Evolutionary conservation across 2,797 vertebrate genomes (phyloP), one percentile per base, ranked within the genome.

Genomic region (Orestias chungarensis): DNA sequence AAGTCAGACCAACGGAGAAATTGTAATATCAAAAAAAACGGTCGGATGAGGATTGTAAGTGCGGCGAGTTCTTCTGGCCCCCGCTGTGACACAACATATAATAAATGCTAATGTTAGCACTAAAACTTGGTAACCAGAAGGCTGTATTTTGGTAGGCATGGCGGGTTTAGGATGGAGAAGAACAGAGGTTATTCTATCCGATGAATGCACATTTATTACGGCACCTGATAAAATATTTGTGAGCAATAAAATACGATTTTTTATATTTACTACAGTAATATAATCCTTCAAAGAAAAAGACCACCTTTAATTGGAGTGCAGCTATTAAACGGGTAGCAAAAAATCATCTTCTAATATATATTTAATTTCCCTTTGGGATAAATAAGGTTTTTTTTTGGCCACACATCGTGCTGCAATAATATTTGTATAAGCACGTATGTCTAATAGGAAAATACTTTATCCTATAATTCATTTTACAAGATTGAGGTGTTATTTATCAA

Each of bases 111-210:
- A 38, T 71, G 83, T 81, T 74, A 43, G 52, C 72, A 18, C 67
- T 68, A 66, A 84, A 75, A 15, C 65, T 42, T 72, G 57, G 42
- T 31, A 59, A 72, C 43, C 69, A 72, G 57, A 31, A 73, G 61
- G 72, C 75, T 66, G 27, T 44, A 42, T 40, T 83, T 66, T 65
- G 27, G 47, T 76, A 54, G n/a, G 67, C 46, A 61, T n/a, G 25
- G 40, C 66, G 46, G 55, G 25, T 69, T 74, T 62, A 64, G 54
- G 68, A 20, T 18, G 52, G 66, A 66, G 27, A 78, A 57, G 0
- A 69, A 29, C 52, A 75, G 64, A 73, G 68, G 70, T 74, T 68
- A 79, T 79, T 50, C 82, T 73, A 78, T 14, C 65, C 59, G 4
- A 25, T 3, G 12, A 35, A 15, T 3, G 25, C 9, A 62, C n/a